Evolutionary conservation across 1,140 invertebrate species (phyloP).

Genomic region (Tetramorium simillimum): DNA sequence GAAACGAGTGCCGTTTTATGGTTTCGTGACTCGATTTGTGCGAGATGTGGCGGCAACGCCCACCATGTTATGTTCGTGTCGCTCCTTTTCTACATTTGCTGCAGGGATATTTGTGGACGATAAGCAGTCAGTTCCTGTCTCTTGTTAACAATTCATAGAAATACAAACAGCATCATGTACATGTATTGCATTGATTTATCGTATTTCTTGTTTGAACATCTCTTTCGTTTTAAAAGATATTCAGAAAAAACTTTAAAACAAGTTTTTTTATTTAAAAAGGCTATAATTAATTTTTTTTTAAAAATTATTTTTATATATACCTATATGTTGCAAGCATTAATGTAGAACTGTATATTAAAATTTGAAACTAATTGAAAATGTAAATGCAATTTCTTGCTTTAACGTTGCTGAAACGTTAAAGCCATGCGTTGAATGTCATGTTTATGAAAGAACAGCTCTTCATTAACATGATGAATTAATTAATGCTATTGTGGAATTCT

Average conservation of each 20-base stretch:
- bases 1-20: conserved; percentile 35
- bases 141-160: background rate
- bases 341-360: background rate
- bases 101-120: background rate
- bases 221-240: background rate
- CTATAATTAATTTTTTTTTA: background rate
- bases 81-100: background rate
- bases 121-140: background rate
- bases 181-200: background rate
- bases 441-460: background rate
- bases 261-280: background rate
- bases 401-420: background rate
- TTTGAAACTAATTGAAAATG: background rate
- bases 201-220: background rate
- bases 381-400: background rate
- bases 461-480: background rate
- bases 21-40: conserved; percentile 34
- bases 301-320: background rate
- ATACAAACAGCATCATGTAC: background rate
- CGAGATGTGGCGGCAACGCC: background rate
- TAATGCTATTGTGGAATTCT: background rate
- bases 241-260: background rate
- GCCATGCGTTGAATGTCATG: background rate
- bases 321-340: background rate
- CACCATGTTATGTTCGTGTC: background rate